phyloP scores from a whole-genome alignment of 2,888 invertebrate genomes.

The Phalangium opilio region DNA sequence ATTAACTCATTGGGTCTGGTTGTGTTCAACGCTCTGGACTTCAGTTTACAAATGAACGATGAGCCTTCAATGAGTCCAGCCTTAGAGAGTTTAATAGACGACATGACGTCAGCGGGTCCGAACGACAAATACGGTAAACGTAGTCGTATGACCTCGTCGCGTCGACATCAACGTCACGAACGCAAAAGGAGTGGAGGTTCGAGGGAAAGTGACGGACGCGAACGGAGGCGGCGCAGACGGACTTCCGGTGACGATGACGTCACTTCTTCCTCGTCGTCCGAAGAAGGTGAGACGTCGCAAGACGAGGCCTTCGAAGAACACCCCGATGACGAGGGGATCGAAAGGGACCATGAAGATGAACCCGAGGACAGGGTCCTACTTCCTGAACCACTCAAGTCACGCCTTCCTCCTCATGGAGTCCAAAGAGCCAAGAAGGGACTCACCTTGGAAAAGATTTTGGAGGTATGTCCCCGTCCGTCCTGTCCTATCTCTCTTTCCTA shows the following conservation, averaged over 20 bases:
- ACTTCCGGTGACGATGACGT: no score
- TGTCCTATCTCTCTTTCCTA: no score
- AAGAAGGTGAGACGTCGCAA: conserved; percentile 5
- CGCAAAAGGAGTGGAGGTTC: no score
- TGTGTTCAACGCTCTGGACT: conserved; percentile 78
- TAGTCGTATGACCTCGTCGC: no score
- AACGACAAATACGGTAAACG: not conserved
- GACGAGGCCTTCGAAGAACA: conserved; percentile 22
- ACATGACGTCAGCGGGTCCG: conserved; percentile 11
- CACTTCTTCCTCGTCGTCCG: not conserved
- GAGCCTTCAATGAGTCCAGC: conserved; percentile 72
- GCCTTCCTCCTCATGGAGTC: no score
- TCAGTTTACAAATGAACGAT: conserved; percentile 66
- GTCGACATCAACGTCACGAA: no score
- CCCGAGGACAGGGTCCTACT: conserved; percentile 20
- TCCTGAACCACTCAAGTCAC: no score
- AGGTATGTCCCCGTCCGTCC: no score
- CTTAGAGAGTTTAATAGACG: conserved; percentile 61
- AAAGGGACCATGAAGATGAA: conserved; percentile 64
- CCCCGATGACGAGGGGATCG: conserved; percentile 73
- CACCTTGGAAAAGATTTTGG: no score
- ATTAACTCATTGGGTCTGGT: conserved; percentile 63
- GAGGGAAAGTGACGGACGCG: no score
- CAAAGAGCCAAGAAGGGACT: no score
- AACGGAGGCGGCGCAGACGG: no score